A percentile compares a stretch with the other conserved stretches of the same genome.
These are phyloP conservation scores for Panzeria rudis DNA, from an alignment of 2,888 invertebrate species.

Conservation along the genomic window DNA sequence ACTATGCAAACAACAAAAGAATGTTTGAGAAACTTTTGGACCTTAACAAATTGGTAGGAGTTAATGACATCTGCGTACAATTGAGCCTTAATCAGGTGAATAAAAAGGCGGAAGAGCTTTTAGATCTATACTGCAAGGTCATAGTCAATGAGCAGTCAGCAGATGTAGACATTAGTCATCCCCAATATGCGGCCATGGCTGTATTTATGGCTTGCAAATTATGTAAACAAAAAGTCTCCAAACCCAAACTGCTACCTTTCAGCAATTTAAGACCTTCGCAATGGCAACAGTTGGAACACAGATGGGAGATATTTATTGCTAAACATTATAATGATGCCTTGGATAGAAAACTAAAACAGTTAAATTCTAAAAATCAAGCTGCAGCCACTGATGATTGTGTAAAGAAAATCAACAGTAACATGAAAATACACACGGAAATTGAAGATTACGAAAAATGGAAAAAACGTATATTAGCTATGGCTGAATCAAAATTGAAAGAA, in stretches of 20 bases:
- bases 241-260: conserved; percentile 85
- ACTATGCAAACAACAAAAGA: conserved; percentile 85
- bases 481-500: conserved; percentile 83
- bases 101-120: conserved; percentile 85
- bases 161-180: conserved; percentile 86
- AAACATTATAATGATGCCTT: conserved; percentile 75
- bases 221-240: conserved; percentile 86
- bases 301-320: conserved; percentile 85
- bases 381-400: conserved; percentile 27
- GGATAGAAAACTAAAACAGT: conserved; percentile 70
- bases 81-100: conserved; percentile 84
- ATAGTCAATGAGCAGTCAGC: conserved; percentile 79
- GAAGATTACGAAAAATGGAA: conserved; percentile 88
- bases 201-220: conserved; percentile 87
- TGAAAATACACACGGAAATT: conserved; percentile 70
- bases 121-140: conserved; percentile 84
- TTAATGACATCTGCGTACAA: conserved; percentile 86
- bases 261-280: conserved; percentile 86
- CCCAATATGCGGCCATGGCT: conserved; percentile 88
- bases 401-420: conserved; percentile 3
- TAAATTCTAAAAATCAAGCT: conserved; percentile 6
- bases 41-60: conserved; percentile 85
- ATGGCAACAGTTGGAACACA: conserved; percentile 86
- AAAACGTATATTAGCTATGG: conserved; percentile 84
- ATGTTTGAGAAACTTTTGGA: conserved; percentile 86